These are phyloP conservation scores for Trissoscelio sp. DNA, from an alignment of 2,888 invertebrate species.

Conservation along the genomic window DNA sequence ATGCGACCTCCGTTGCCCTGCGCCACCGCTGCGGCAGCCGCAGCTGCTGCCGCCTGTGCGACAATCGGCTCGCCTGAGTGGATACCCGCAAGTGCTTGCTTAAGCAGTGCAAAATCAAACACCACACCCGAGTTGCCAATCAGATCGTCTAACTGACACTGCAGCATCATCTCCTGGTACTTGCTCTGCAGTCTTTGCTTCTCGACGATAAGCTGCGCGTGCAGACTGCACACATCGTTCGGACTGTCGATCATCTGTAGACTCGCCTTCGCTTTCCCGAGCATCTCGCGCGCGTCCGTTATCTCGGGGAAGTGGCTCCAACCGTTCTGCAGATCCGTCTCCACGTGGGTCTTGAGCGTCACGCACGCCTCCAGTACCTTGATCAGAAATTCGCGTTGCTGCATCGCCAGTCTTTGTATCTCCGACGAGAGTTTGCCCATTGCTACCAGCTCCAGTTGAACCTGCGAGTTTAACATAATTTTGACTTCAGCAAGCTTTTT, in stretches of 20 bases:
- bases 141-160: slow-evolving; percentile 89
- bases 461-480: too few relatives aligned
- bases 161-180: slow-evolving; percentile 89
- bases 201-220: slow-evolving; percentile 86
- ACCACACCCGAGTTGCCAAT: slow-evolving; percentile 88
- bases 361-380: slow-evolving; percentile 90
- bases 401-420: slow-evolving; percentile 88
- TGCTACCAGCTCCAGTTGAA: slow-evolving; percentile 87
- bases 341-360: slow-evolving; percentile 89
- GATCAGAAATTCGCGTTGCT: slow-evolving; percentile 89
- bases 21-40: slow-evolving; percentile 77
- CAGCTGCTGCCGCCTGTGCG: slow-evolving; percentile 79
- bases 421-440: slow-evolving; percentile 89
- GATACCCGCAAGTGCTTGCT: slow-evolving; percentile 87
- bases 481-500: too few relatives aligned
- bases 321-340: slow-evolving; percentile 89
- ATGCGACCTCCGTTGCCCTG: slow-evolving; percentile 77
- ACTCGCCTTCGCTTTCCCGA: slow-evolving; percentile 86
- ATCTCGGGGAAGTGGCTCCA: slow-evolving; percentile 87
- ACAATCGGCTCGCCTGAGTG: slow-evolving; percentile 85
- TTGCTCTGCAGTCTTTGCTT: slow-evolving; percentile 88
- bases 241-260: slow-evolving; percentile 86
- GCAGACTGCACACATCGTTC: slow-evolving; percentile 86
- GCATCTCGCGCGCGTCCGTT: slow-evolving; percentile 87
- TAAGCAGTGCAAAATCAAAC: slow-evolving; percentile 88